Evolutionary conservation across 2,113 vertebrate genomes (phyloP).

Genomic region (Phylloscopus trochiloides): DNA sequence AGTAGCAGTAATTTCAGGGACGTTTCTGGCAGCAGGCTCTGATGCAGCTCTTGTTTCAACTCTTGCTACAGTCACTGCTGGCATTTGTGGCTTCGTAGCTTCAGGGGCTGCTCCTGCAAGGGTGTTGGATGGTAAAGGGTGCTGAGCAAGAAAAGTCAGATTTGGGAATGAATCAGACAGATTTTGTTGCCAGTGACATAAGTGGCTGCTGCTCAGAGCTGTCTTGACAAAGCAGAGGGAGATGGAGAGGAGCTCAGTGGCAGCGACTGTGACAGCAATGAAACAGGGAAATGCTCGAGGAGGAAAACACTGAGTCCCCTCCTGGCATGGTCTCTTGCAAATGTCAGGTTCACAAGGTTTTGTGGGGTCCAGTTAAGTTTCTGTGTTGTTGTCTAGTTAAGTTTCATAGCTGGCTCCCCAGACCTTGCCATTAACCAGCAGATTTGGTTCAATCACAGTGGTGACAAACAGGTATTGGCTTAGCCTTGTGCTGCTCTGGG

Average conservation of each 20-base stretch:
- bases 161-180: not conserved
- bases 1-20: constrained; percentile 25
- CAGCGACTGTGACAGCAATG: accelerated
- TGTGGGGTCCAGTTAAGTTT: not conserved
- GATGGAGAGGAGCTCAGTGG: not conserved
- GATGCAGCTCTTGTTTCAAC: not conserved
- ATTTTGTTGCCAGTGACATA: not conserved
- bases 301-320: not conserved
- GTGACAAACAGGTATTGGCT: not conserved
- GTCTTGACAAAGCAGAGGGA: not conserved
- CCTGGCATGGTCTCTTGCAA: accelerated
- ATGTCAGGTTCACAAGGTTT: not conserved
- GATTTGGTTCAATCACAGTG: not conserved
- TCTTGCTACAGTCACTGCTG: not conserved
- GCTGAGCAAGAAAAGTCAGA: not conserved
- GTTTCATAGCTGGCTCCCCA: not conserved
- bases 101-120: not conserved
- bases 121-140: not conserved
- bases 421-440: not conserved
- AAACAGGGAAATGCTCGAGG: accelerated
- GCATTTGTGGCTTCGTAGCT: not conserved
- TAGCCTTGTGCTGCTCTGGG: not conserved
- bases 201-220: not conserved
- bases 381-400: not conserved
- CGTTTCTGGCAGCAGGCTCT: not conserved